phyloP scores from a whole-genome alignment of 2,888 invertebrate genomes.

The Hemithea aestivaria region DNA sequence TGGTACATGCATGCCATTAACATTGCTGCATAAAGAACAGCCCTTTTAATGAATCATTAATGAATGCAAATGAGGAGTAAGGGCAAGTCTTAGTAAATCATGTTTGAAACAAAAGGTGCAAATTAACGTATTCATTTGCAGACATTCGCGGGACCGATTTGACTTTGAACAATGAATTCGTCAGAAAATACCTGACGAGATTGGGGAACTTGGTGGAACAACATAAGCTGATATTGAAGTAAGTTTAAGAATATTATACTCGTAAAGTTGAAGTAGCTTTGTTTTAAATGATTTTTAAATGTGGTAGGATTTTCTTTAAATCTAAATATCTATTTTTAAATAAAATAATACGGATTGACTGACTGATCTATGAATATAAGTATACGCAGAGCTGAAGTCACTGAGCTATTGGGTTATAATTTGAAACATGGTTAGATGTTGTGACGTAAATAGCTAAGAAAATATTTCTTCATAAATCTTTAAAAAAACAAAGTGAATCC shows the following conservation, averaged over 20 bases:
- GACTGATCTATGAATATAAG: too few species aligned
- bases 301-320: not conserved
- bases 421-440: too few species aligned
- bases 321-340: too few species aligned
- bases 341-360: too few species aligned
- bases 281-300: too few species aligned
- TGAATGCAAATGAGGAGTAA: slow-evolving; percentile 6
- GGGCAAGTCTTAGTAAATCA: slow-evolving; percentile 8
- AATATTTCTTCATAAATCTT: too few species aligned
- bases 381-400: too few species aligned
- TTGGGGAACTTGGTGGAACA: slow-evolving; percentile 51
- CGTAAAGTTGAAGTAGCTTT: not conserved
- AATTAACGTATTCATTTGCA: slow-evolving; percentile 21
- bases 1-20: too few species aligned
- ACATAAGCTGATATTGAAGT: slow-evolving; percentile 55
- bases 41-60: slow-evolving; percentile 9
- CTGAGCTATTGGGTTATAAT: too few species aligned
- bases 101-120: slow-evolving; percentile 15
- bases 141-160: slow-evolving; percentile 20
- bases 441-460: too few species aligned
- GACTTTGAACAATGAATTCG: slow-evolving; percentile 38
- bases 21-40: too few species aligned
- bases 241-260: slow-evolving; percentile 28
- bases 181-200: slow-evolving; percentile 39
- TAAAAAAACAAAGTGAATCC: too few species aligned